Conservation (phyloP, 2,113 vertebrate species). For the Rafetus swinhoei region DNA sequence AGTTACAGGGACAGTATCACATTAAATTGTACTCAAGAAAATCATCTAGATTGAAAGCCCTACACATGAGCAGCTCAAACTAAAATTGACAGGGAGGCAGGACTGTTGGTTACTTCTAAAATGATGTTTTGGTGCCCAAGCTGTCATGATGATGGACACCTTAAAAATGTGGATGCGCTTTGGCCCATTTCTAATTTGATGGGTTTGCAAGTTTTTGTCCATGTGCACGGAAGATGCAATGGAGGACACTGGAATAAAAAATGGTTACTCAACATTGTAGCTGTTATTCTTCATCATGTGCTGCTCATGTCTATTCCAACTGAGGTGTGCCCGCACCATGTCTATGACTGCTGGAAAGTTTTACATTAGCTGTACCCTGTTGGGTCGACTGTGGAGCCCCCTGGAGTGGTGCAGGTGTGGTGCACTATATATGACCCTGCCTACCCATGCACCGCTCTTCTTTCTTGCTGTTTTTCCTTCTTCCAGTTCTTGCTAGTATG, state of each 20-base stretch:
- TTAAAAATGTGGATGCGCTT: background rate
- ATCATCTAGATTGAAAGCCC: background rate
- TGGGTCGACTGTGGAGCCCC: too few relatives aligned
- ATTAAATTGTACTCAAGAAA: background rate
- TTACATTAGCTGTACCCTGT: too few relatives aligned
- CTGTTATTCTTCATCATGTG: too few relatives aligned
- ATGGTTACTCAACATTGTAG: too few relatives aligned
- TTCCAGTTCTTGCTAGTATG: too few relatives aligned
- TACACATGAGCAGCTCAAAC: background rate
- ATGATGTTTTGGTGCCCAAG: background rate
- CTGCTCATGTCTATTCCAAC: too few relatives aligned
- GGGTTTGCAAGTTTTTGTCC: background rate
- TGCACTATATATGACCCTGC: too few relatives aligned
- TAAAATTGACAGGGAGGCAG: background rate
- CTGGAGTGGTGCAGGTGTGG: too few relatives aligned
- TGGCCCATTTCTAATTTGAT: background rate
- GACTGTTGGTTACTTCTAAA: background rate
- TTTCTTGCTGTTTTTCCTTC: too few relatives aligned
- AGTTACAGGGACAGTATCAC: background rate
- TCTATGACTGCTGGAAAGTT: too few relatives aligned
- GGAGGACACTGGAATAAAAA: background rate
- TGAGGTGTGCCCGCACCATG: too few relatives aligned
- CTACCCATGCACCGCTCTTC: too few relatives aligned
- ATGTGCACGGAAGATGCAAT: background rate
- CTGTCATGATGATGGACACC: background rate